Base-by-base conservation (phyloP, 2,797 vertebrate genomes). In the Pogonophryne albipinna region DNA sequence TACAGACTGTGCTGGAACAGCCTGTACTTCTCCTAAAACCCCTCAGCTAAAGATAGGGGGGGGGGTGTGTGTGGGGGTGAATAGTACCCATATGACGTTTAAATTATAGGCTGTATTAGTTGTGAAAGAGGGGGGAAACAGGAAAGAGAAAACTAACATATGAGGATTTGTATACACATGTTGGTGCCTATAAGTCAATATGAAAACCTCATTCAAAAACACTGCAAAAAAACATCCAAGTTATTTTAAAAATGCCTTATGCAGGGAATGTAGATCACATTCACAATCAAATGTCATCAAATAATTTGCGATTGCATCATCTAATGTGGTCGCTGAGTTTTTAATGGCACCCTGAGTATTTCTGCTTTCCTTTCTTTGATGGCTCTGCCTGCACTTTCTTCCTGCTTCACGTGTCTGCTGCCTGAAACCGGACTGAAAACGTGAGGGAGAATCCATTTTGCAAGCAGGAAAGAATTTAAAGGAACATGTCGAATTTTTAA, bases 1-100 rank as follows among this genome's bases (percentile, higher is more conserved):
- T 65, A 70, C 78, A 85, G 74, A 57, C 62, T 61, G 61, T 80
- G 55, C 79, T 87, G 59, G 84, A 85, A 90, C 85, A 92, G n/a
- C 8, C 64, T 91, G 88, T 89, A 31, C 83, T 83, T 51, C 71
- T 68, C 68, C 69, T 58, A 55, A 53, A 76, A 44, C 61, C 84
- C 63, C 73, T 59, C 69, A 58, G 61, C 38, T 55, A 56, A 71
- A 78, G 42, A 71, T 63, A 69, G 67, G 69, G 46, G 47, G 47
- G 42, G 9, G 49, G 4, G n/a, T 34, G 34, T 34, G 34, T 34
- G 34, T 34, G 34, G 34, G 34, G 34, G 34, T 34, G 6, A 34
- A 23, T 23, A 23, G 23, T 23, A 23, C 23, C 23, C 23, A 9
- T 15, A 31, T 60, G 19, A 41, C 11, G 53, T 55, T 0, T 10